These are phyloP conservation scores for Rhagologus leucostigma DNA, from an alignment of 2,113 vertebrate genomes.

Conservation along the genomic window DNA sequence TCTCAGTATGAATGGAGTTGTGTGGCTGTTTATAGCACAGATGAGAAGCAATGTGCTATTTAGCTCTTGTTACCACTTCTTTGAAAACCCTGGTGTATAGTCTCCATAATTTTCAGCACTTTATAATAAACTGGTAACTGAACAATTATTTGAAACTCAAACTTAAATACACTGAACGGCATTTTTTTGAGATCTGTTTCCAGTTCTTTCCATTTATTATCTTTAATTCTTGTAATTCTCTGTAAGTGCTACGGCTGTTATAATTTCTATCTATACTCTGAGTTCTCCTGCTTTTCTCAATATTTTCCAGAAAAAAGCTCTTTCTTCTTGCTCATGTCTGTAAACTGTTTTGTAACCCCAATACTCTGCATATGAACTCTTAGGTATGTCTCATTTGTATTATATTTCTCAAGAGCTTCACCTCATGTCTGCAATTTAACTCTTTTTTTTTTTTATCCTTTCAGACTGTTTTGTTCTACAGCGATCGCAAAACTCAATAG, in stretches of 20 bases:
- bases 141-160: background rate
- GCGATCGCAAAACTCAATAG: background rate
- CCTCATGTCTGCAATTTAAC: background rate
- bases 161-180: background rate
- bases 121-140: background rate
- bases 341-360: background rate
- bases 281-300: background rate
- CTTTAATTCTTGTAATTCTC: background rate
- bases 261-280: background rate
- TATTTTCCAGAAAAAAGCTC: background rate
- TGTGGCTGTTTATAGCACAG: background rate
- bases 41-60: background rate
- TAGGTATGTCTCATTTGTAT: background rate
- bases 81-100: background rate
- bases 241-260: background rate
- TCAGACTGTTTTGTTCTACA: background rate
- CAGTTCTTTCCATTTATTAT: background rate
- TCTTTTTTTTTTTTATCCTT: background rate
- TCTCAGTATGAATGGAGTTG: background rate
- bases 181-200: background rate
- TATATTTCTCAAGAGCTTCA: background rate
- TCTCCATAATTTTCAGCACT: background rate
- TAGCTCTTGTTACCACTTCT: background rate
- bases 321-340: background rate
- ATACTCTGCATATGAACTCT: background rate